Evolutionary conservation across 2,888 invertebrate species (phyloP).

Genomic region (Pterostichus madidus): DNA sequence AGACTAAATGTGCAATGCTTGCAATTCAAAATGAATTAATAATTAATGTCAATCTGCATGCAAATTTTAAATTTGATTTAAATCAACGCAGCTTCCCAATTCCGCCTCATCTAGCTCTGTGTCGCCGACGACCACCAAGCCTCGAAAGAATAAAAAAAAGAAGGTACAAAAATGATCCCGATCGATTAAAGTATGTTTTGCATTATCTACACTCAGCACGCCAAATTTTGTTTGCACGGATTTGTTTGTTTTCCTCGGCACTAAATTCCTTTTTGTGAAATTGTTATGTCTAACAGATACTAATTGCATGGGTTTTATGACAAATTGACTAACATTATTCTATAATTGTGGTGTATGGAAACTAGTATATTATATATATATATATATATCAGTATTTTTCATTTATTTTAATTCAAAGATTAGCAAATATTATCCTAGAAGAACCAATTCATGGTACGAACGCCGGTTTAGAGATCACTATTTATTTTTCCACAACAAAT

Average conservation of each 20-base stretch:
- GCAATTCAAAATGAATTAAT: conserved; percentile 12
- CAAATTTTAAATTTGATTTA: conserved; percentile 35
- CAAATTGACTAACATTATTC: neutral
- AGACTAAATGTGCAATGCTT: conserved; percentile 43
- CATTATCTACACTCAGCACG: conserved; percentile 7
- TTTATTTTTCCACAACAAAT: no score
- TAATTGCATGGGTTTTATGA: conserved; percentile 16
- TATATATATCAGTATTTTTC: no score
- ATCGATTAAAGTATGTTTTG: conserved; percentile 34
- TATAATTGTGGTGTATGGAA: neutral
- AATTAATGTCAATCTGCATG: conserved; percentile 44
- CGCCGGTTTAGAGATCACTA: no score
- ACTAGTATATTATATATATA: no score
- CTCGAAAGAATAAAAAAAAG: conserved; percentile 65
- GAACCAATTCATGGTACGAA: no score
- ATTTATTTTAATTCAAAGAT: no score
- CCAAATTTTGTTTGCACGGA: conserved; percentile 2
- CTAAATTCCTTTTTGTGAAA: neutral
- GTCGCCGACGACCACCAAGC: conserved; percentile 59
- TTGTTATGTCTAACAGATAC: neutral
- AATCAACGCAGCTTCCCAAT: conserved; percentile 61
- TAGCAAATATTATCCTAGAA: no score
- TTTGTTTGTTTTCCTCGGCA: conserved; percentile 15
- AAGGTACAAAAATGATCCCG: conserved; percentile 59
- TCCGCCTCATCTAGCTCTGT: conserved; percentile 60